These are phyloP conservation scores for Caretta caretta DNA, from an alignment of 2,113 vertebrate species.

Conservation along the genomic window DNA sequence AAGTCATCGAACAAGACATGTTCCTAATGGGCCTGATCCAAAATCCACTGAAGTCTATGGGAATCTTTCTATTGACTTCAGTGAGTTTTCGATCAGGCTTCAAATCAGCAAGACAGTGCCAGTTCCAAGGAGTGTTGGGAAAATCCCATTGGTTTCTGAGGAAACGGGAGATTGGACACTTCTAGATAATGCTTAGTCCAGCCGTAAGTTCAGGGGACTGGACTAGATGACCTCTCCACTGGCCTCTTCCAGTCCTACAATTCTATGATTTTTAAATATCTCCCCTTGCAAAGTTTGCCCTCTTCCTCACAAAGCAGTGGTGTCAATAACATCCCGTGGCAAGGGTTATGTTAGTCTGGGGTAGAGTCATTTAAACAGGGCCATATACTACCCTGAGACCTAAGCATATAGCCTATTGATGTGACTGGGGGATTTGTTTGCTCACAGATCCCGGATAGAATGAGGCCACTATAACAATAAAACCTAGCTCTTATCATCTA, in stretches of 20 bases:
- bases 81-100: neutral
- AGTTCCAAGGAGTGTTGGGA: neutral
- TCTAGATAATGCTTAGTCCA: neutral
- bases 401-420: neutral
- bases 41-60: neutral
- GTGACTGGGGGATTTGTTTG: neutral
- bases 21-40: accelerated
- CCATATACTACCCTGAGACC: neutral
- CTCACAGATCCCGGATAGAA: neutral
- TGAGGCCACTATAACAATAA: neutral
- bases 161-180: neutral
- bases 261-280: neutral
- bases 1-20: neutral
- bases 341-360: neutral
- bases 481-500: neutral
- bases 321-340: neutral
- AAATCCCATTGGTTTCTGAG: neutral
- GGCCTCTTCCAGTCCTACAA: too few relatives aligned
- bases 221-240: too few relatives aligned
- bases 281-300: neutral
- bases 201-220: too few relatives aligned
- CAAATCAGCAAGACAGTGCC: neutral
- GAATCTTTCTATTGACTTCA: neutral
- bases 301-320: neutral
- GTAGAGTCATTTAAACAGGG: neutral